Conservation (phyloP, 2,888 invertebrate genomes). For the Cyaniris semiargus region DNA sequence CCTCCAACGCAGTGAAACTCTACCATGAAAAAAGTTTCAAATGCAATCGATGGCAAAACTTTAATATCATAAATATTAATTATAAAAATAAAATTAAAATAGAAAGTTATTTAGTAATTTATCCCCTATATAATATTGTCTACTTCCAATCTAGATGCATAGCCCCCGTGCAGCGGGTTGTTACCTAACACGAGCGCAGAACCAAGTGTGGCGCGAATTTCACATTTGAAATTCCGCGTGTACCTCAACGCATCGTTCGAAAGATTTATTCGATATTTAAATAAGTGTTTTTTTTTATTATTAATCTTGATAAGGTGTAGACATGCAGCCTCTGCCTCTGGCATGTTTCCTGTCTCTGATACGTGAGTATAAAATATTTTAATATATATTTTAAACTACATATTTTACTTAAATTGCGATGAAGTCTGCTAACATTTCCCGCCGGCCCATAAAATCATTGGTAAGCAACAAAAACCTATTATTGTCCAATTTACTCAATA, state of each 20-base stretch:
- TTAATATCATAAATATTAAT: not conserved
- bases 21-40: not conserved
- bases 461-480: too few relatives aligned
- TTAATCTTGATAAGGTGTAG: not conserved
- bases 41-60: not conserved
- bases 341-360: slow-evolving; percentile 70
- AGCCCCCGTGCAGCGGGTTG: not conserved
- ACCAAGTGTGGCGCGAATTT: not conserved
- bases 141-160: not conserved
- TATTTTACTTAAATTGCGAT: too few relatives aligned
- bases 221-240: not conserved
- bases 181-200: not conserved
- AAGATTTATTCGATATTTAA: not conserved
- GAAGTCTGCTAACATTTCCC: too few relatives aligned
- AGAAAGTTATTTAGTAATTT: not conserved
- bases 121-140: not conserved
- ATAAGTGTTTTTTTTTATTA: not conserved
- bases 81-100: not conserved
- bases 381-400: not conserved
- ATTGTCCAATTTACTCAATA: too few relatives aligned
- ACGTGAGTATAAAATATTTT: slow-evolving; percentile 55
- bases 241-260: not conserved
- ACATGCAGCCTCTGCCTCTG: slow-evolving; percentile 60
- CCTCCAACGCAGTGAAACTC: not conserved
- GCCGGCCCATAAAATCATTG: too few relatives aligned